phyloP scores from a whole-genome alignment of 1,140 invertebrate species.

The Stegodyphus dumicola region DNA sequence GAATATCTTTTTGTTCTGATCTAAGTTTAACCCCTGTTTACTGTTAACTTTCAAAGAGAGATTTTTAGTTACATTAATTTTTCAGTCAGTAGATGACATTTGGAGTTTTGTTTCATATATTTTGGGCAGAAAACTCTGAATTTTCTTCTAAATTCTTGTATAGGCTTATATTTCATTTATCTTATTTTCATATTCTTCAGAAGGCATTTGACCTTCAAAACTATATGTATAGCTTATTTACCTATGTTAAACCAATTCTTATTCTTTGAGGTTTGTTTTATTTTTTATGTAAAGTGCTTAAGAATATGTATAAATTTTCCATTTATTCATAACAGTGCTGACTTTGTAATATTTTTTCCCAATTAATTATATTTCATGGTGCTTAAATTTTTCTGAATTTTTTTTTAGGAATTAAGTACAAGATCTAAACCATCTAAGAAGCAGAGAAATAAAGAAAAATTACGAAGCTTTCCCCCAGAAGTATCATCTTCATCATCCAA shows the following conservation, averaged over 20 bases:
- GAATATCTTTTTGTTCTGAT: no score
- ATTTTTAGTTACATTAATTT: no score
- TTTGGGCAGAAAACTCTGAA: no score
- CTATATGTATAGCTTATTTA: no score
- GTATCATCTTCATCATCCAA: background rate
- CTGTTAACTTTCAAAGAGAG: no score
- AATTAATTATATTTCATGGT: background rate
- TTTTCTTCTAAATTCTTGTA: no score
- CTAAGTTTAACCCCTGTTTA: no score
- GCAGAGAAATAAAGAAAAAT: slow-evolving; percentile 20
- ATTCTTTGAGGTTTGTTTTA: background rate
- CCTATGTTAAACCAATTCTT: background rate
- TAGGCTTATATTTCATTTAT: no score
- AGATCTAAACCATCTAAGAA: slow-evolving; percentile 18
- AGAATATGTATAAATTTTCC: background rate
- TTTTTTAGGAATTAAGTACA: slow-evolving; percentile 16
- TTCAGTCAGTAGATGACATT: no score
- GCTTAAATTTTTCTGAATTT: background rate
- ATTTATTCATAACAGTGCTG: background rate
- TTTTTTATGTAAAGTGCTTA: background rate
- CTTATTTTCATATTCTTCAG: no score
- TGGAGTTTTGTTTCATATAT: no score
- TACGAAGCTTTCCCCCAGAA: slow-evolving; percentile 7
- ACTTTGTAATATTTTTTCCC: background rate
- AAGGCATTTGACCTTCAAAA: no score